Evolutionary conservation across 92 coral and sea anemone species (phyloP), one percentile per base, ranked within the genome.

Genomic region (Heteractis magnifica): DNA sequence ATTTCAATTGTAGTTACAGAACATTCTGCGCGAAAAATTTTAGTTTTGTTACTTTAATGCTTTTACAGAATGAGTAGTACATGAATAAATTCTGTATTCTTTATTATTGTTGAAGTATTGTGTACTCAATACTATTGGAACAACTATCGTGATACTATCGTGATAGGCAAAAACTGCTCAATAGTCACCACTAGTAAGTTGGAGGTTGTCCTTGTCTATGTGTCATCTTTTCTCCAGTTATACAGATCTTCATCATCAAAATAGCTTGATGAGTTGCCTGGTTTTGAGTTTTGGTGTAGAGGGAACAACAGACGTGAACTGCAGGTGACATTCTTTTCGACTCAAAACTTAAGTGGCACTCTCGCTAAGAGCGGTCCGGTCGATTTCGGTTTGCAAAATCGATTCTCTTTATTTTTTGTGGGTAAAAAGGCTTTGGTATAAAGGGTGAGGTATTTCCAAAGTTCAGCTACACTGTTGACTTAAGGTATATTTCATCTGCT

Each of bases 91-190:
- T 82, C 86, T 71, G 79, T 82, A 82, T 77, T 58, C 70, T 77
- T 52, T 51, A 82, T 82, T 51, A 65, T 56, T 81, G 84, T 71
- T 82, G 75, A 49, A 71, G 51, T 44, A 41, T 34, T 44, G 77
- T 73, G 77, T 73, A 73, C 77, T 73, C 77, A 65, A 73, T 82
- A 85, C 88, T 85, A 85, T 85, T 76, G 20, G 82, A 65, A 53
- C 87, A 26, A 76, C 87, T 83, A 83, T 83, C 81, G 87, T 79
- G 77, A 83, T 83, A 76, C 87, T 83, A 56, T 83, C 50, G 87
- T 72, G 77, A 76, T 83, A 56, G 86, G 72, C 26, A 26, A 26
- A 26, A 26, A 26, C 26, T 26, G 26, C 26, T 26, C 26, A 26
- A 26, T 26, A 26, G 72, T 65, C 72, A 65, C 72, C 72, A 65